These are phyloP conservation scores for Propsilocerus akamusi DNA, from an alignment of 1,140 invertebrate species.

Conservation along the genomic window DNA sequence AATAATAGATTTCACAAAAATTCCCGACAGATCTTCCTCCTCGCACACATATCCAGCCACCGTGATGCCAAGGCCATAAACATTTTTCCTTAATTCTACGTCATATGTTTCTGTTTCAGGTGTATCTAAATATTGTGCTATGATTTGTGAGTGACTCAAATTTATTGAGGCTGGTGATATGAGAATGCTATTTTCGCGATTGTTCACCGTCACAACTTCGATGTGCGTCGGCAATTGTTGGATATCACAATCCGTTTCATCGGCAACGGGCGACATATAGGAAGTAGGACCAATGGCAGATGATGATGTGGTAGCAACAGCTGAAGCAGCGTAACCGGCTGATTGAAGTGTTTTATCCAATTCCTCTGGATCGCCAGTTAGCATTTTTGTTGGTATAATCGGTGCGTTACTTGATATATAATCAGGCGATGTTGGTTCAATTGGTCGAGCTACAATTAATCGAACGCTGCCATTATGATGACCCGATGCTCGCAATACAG, in stretches of 20 bases:
- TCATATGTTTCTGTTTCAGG: slow-evolving; percentile 36
- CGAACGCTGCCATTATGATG: slow-evolving; percentile 66
- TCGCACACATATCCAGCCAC: slow-evolving; percentile 50
- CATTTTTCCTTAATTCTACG: slow-evolving; percentile 41
- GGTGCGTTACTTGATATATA: slow-evolving; percentile 42
- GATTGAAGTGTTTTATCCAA: slow-evolving; percentile 52
- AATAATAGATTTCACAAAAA: slow-evolving; percentile 90
- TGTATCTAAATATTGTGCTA: slow-evolving; percentile 17
- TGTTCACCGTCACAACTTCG: slow-evolving; percentile 12
- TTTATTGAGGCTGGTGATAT: neutral
- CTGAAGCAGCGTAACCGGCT: slow-evolving; percentile 12
- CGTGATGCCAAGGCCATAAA: slow-evolving; percentile 44
- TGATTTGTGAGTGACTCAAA: neutral
- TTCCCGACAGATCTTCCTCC: slow-evolving; percentile 76
- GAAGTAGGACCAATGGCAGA: slow-evolving; percentile 8
- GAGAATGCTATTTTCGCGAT: slow-evolving; percentile 2
- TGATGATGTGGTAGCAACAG: slow-evolving; percentile 6
- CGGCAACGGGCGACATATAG: slow-evolving; percentile 9
- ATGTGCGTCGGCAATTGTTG: slow-evolving; percentile 6
- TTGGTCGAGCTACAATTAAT: slow-evolving; percentile 72
- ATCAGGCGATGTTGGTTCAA: slow-evolving; percentile 51
- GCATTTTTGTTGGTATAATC: slow-evolving; percentile 62
- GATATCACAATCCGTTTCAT: neutral
- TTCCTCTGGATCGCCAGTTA: slow-evolving; percentile 56
- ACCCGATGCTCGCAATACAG: slow-evolving; percentile 50